Evolutionary conservation across 2,797 vertebrate species (phyloP).

Genomic region (Lithobates pipiens): DNA sequence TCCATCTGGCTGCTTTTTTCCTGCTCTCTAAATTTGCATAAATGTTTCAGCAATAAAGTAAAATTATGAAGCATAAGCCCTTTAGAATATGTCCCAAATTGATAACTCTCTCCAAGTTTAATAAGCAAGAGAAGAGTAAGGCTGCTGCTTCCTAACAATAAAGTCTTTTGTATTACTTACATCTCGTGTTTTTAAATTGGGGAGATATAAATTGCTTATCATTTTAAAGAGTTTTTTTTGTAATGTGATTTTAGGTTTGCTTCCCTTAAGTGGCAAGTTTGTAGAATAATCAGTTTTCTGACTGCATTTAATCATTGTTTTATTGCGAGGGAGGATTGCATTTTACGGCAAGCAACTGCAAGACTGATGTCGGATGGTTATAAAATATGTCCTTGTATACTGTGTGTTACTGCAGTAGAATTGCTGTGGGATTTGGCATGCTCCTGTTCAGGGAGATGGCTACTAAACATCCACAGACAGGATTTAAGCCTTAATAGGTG

Average conservation of each 20-base stretch:
- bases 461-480: conserved; percentile 53
- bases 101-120: conserved; percentile 71
- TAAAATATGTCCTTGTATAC: conserved; percentile 59
- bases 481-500: conserved; percentile 60
- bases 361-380: conserved; percentile 34
- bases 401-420: conserved; percentile 55
- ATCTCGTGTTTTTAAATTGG: conserved; percentile 53
- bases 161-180: conserved; percentile 19
- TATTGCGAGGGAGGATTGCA: conserved; percentile 37
- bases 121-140: conserved; percentile 66
- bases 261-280: conserved; percentile 35
- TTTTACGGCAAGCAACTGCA: conserved; percentile 31
- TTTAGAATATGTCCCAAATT: conserved; percentile 75
- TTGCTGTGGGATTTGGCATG: conserved; percentile 57
- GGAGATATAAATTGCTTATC: conserved; percentile 53
- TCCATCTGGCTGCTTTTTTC: conserved; percentile 77
- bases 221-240: conserved; percentile 54
- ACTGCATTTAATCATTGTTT: conserved; percentile 50
- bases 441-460: conserved; percentile 48
- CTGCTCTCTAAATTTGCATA: conserved; percentile 75
- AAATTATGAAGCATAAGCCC: conserved; percentile 76
- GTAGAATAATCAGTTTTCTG: conserved; percentile 47
- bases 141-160: conserved; percentile 58
- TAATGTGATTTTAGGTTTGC: conserved; percentile 31
- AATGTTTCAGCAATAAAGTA: conserved; percentile 79